Conservation (phyloP, 2,888 invertebrate genomes). For the Andrena hattorfiana region DNA sequence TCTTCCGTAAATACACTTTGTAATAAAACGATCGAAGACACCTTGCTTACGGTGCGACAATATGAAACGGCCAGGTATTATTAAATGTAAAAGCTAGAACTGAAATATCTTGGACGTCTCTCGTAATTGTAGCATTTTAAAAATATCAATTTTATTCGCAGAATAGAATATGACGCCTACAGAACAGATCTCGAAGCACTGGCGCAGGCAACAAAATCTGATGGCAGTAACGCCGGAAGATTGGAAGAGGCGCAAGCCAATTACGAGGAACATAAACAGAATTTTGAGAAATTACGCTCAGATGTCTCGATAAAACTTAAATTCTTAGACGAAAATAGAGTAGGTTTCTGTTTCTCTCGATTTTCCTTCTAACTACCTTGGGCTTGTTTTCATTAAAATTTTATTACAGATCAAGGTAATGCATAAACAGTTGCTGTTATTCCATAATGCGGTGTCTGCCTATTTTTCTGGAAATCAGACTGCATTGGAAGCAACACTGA, state of each 20-base stretch:
- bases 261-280: slow-evolving; percentile 94
- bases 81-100: neutral
- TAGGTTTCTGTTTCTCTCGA: slow-evolving; percentile 83
- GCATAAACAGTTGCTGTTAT: slow-evolving; percentile 98
- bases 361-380: neutral
- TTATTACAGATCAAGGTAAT: slow-evolving; percentile 95
- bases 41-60: slow-evolving; percentile 91
- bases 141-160: slow-evolving; percentile 79
- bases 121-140: slow-evolving; percentile 16
- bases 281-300: slow-evolving; percentile 96
- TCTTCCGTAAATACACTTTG: slow-evolving; percentile 98
- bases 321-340: slow-evolving; percentile 98
- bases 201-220: slow-evolving; percentile 88
- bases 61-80: slow-evolving; percentile 91
- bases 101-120: neutral
- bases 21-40: slow-evolving; percentile 99
- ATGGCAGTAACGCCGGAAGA: slow-evolving; percentile 87
- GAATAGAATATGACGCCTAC: slow-evolving; percentile 99
- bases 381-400: neutral
- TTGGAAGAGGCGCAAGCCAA: slow-evolving; percentile 93
- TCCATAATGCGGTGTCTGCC: slow-evolving; percentile 98
- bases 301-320: slow-evolving; percentile 98
- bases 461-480: slow-evolving; percentile 99
- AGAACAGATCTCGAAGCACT: slow-evolving; percentile 96
- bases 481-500: slow-evolving; percentile 96